phyloP scores from a whole-genome alignment of 2,888 invertebrate genomes.

The Morpho helenor region DNA sequence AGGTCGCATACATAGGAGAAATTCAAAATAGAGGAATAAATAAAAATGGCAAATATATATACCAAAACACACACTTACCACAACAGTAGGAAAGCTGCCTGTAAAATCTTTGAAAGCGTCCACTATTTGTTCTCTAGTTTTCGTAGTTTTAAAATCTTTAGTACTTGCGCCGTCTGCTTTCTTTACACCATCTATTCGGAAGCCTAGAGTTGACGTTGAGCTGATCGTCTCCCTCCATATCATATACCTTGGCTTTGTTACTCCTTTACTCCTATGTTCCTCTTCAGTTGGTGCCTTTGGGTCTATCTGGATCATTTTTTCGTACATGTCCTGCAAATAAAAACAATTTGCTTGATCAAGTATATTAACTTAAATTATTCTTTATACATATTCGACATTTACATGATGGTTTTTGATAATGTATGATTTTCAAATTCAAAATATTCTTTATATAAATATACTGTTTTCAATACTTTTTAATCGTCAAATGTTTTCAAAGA shows the following conservation, averaged over 20 bases:
- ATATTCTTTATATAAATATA: too few species aligned
- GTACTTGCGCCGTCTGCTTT: constrained; percentile 93
- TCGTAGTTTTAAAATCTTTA: constrained; percentile 97
- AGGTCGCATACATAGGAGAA: too few species aligned
- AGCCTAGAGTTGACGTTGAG: constrained; percentile 97
- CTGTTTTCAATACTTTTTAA: too few species aligned
- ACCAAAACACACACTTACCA: constrained; percentile 81
- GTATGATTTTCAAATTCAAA: too few species aligned
- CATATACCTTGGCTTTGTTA: constrained; percentile 97
- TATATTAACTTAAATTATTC: too few species aligned
- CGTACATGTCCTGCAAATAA: constrained; percentile 92
- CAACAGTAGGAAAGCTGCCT: constrained; percentile 86
- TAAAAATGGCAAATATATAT: too few species aligned
- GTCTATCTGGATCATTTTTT: constrained; percentile 98
- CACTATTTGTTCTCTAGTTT: constrained; percentile 89
- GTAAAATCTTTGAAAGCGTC: constrained; percentile 91
- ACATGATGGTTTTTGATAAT: too few species aligned
- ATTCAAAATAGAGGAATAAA: too few species aligned
- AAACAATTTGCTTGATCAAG: neutral
- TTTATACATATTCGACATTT: too few species aligned
- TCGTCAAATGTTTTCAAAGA: too few species aligned
- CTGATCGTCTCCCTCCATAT: constrained; percentile 98
- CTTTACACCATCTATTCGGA: constrained; percentile 96
- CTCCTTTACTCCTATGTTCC: constrained; percentile 92
- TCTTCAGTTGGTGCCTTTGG: constrained; percentile 92